Conservation (phyloP, 2,113 vertebrate genomes). For the Daphoenositta chrysoptera region DNA sequence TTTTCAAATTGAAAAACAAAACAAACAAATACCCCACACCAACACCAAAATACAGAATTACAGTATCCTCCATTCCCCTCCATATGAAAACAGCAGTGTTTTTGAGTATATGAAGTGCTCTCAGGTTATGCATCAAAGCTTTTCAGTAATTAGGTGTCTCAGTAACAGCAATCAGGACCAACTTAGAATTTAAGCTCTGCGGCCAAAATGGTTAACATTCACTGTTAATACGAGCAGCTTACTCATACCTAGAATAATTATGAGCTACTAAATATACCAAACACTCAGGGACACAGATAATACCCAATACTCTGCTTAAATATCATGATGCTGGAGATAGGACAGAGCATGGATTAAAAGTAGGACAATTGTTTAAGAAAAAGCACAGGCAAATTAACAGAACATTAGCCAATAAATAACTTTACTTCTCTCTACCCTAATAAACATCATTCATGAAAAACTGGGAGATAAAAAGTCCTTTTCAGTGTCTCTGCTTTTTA, state of each 20-base stretch:
- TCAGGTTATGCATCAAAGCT: neutral
- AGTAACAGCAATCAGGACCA: neutral
- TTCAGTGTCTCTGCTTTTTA: neutral
- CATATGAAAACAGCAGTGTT: neutral
- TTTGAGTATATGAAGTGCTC: neutral
- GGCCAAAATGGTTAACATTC: conserved; percentile 9
- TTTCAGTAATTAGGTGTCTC: neutral
- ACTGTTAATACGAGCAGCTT: conserved; percentile 30
- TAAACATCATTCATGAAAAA: neutral
- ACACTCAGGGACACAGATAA: conserved; percentile 45
- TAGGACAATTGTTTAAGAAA: conserved; percentile 32
- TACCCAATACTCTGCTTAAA: conserved; percentile 36
- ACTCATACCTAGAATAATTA: conserved; percentile 37
- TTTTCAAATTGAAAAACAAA: neutral
- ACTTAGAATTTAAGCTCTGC: neutral
- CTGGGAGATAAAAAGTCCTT: neutral
- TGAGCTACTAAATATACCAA: conserved; percentile 57
- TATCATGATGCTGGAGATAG: neutral
- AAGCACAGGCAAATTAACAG: neutral
- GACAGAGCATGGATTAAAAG: conserved; percentile 12
- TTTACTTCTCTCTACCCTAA: neutral
- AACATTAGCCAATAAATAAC: neutral
- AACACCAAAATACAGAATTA: neutral
- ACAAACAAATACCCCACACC: neutral
- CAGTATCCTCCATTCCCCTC: neutral